Conservation (phyloP, 2,113 vertebrate genomes). For the Phylloscopus whistleri region DNA sequence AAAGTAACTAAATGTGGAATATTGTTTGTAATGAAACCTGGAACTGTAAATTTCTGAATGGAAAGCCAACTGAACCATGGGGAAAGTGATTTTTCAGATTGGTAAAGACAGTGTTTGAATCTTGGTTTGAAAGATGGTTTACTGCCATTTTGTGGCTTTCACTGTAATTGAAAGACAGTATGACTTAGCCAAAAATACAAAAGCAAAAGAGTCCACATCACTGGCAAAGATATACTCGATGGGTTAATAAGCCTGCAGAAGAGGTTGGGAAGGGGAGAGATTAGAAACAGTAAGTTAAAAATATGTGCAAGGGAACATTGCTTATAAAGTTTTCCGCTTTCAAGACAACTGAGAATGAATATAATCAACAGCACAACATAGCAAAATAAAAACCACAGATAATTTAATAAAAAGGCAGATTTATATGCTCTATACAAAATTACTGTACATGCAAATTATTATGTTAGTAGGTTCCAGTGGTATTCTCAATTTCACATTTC, state of each 20-base stretch:
- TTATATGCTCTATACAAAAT: neutral
- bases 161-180: neutral
- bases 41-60: neutral
- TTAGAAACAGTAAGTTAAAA: neutral
- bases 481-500: neutral
- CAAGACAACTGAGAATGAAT: neutral
- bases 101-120: neutral
- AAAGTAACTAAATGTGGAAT: neutral
- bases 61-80: neutral
- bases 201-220: neutral
- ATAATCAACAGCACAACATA: neutral
- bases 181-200: neutral
- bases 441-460: neutral
- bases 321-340: neutral
- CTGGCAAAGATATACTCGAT: neutral
- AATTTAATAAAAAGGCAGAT: slow-evolving; percentile 1
- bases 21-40: neutral
- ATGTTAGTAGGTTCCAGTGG: neutral
- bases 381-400: neutral
- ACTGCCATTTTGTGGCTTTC: neutral
- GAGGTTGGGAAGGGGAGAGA: neutral
- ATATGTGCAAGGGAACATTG: neutral
- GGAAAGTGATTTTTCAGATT: neutral
- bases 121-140: neutral
- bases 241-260: neutral